These are phyloP conservation scores for Dione vanillae DNA, from an alignment of 2,888 invertebrate species.

Conservation along the genomic window DNA sequence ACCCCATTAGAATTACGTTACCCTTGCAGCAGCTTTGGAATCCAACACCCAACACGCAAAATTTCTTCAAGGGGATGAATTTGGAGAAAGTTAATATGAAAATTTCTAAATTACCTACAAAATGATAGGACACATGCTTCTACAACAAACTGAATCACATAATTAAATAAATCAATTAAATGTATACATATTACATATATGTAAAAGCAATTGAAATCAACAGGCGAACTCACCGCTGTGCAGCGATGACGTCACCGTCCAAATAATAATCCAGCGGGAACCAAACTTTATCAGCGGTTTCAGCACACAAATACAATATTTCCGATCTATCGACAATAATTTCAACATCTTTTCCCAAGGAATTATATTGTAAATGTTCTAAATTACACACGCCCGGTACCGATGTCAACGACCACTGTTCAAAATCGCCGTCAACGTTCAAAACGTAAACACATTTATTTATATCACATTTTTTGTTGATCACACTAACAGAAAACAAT, in stretches of 20 bases:
- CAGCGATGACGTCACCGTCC: slow-evolving; percentile 74
- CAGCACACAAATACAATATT: slow-evolving; percentile 71
- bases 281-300: slow-evolving; percentile 64
- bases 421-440: slow-evolving; percentile 63
- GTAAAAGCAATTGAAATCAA: neutral
- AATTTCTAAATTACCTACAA: neutral
- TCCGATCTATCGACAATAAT: slow-evolving; percentile 56
- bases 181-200: neutral
- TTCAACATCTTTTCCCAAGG: slow-evolving; percentile 55
- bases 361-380: slow-evolving; percentile 38
- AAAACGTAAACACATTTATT: slow-evolving; percentile 68
- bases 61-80: neutral
- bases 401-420: slow-evolving; percentile 71
- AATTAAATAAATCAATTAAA: slow-evolving; percentile 22
- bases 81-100: neutral
- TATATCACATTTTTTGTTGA: slow-evolving; percentile 60
- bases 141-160: neutral
- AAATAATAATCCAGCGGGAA: slow-evolving; percentile 75
- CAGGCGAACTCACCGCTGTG: slow-evolving; percentile 59
- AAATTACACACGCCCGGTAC: slow-evolving; percentile 60
- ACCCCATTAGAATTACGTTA: neutral
- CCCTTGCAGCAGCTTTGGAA: neutral
- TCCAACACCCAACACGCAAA: neutral
- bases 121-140: neutral
- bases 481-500: slow-evolving; percentile 71